Base-by-base conservation (phyloP, 2,888 invertebrate species). In the Temnothorax rugatulus region DNA sequence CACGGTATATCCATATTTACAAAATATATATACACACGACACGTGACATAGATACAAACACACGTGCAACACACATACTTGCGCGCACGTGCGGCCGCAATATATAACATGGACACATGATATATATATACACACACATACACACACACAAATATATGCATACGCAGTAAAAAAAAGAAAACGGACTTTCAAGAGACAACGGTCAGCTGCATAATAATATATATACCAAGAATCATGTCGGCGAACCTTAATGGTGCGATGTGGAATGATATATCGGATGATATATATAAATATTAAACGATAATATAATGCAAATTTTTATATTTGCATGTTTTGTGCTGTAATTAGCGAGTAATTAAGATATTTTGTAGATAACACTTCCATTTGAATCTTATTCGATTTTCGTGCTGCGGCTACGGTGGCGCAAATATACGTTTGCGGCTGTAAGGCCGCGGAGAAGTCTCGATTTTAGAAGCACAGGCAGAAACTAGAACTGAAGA, bases 311-410 rank as follows among this genome's bases (percentile, higher is more conserved):
- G 94, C 94, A 94, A 94, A 94, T 94, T 93, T 94, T 94, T 93
- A 93, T 92, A 94, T 94, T 94, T 94, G 94, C 94, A 94, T 94
- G 94, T 94, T 94, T 94, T 94, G 94, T 94, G 94, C 94, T 94
- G 94, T 94, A 94, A 94, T 94, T 94, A 94, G 94, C 94, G 92
- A 94, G 93, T 94, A 94, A 94, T 93, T 94, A 94, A 94, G 94
- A 93, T 94, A 94, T 94, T 94, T 94, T 94, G 94, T 94, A 94
- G 94, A 94, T 94, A 94, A 94, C 93, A 93, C 94, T 93, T 94
- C 93, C 94, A 94, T 93, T 68, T 93, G 93, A 93, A 92, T 93
- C 92, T 93, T 93, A 91, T 93, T 93, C 92, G 89, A 92, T 92
- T 81, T 81, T 88, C 87, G 91, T 88, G 90, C 84, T 84, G 83